These are phyloP conservation scores for Pheosia tremula DNA, from an alignment of 2,888 invertebrate genomes.

Conservation along the genomic window DNA sequence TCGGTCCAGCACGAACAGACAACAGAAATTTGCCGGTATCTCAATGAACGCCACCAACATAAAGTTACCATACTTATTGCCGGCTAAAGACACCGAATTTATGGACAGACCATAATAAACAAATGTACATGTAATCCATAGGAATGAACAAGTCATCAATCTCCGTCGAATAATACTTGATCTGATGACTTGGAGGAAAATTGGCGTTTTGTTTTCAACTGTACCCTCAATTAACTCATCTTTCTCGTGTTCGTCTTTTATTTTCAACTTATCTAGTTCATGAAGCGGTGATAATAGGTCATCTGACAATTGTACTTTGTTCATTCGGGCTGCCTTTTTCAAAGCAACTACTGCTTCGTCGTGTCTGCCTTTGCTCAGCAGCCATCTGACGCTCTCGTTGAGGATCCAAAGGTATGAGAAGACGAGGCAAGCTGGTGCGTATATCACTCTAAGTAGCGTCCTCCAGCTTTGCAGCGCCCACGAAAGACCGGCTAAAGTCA, in stretches of 20 bases:
- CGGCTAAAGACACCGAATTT: constrained; percentile 89
- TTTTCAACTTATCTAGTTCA: constrained; percentile 46
- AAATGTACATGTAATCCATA: constrained; percentile 92
- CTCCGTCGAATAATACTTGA: constrained; percentile 83
- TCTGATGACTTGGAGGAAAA: constrained; percentile 74
- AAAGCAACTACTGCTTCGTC: constrained; percentile 87
- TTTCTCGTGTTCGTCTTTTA: constrained; percentile 23
- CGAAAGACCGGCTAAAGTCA: constrained; percentile 87
- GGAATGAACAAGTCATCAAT: constrained; percentile 87
- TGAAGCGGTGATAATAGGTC: constrained; percentile 67
- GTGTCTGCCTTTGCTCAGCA: constrained; percentile 87
- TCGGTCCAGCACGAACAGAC: constrained; percentile 86
- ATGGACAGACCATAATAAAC: constrained; percentile 92
- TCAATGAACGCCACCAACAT: constrained; percentile 87
- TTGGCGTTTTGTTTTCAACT: constrained; percentile 44
- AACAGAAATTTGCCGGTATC: constrained; percentile 88
- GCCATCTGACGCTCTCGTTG: constrained; percentile 91
- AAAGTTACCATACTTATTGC: constrained; percentile 91
- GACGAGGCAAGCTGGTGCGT: constrained; percentile 88
- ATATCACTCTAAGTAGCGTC: constrained; percentile 86
- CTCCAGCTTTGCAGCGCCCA: constrained; percentile 90
- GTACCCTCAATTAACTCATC: constrained; percentile 25
- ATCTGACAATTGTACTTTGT: constrained; percentile 79
- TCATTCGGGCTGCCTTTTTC: constrained; percentile 87
- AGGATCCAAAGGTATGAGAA: constrained; percentile 88